A percentile compares a stretch with the other conserved stretches of the same genome.
Conservation (phyloP, 2,888 invertebrate genomes). For the Nephrotoma flavescens region DNA sequence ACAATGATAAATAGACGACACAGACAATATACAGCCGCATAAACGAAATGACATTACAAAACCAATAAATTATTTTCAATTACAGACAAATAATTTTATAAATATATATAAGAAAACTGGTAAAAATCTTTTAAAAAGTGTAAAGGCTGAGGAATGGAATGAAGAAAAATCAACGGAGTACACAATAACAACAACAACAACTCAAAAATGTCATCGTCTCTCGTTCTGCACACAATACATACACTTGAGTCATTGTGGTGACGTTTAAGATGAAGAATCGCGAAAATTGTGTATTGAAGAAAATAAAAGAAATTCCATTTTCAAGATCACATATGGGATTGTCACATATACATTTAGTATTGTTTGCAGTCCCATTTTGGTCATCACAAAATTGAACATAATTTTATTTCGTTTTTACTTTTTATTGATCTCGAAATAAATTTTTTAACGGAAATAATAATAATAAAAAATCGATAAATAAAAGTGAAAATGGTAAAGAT, state of each 20-base stretch:
- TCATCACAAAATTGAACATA: not conserved
- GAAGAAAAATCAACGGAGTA: not conserved
- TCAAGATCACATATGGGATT: not conserved
- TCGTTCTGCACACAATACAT: not conserved
- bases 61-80: not conserved
- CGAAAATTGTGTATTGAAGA: not conserved
- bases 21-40: not conserved
- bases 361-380: not conserved
- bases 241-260: not conserved
- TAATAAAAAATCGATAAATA: not conserved
- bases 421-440: not conserved
- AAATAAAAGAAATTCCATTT: not conserved
- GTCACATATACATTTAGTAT: not conserved
- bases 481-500: not conserved
- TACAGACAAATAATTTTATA: not conserved
- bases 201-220: not conserved
- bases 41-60: not conserved
- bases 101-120: not conserved
- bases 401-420: not conserved
- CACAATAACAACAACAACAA: not conserved
- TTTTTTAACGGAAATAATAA: not conserved
- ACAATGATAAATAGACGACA: not conserved
- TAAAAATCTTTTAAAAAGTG: not conserved
- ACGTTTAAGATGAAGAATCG: not conserved
- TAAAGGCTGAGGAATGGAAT: not conserved